phyloP scores from a whole-genome alignment of 1,140 invertebrate species.

The Acromyrmex echinatior region DNA sequence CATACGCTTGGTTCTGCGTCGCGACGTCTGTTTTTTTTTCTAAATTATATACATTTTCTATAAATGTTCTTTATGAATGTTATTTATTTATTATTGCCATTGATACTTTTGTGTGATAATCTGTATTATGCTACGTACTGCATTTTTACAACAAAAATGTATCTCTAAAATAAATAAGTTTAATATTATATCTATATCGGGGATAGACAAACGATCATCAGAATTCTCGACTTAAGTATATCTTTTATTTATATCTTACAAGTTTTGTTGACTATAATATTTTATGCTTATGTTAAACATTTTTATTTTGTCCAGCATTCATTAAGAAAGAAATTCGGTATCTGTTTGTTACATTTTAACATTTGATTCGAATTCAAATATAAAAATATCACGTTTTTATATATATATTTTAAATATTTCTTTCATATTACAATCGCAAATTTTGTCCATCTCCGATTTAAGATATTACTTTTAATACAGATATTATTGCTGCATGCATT shows the following conservation, averaged over 20 bases:
- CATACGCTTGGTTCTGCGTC: not conserved
- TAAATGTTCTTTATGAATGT: not conserved
- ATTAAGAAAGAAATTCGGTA: not conserved
- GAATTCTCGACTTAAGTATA: not conserved
- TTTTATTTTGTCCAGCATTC: not conserved
- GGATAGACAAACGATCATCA: not conserved
- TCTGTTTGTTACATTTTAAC: not conserved
- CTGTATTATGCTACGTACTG: conserved; percentile 12
- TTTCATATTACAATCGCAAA: not conserved
- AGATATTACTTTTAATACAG: conserved; percentile 3
- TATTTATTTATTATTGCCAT: not conserved
- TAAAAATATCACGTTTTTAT: not conserved
- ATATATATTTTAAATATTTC: not conserved
- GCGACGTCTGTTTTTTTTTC: conserved; percentile 1
- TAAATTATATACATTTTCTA: conserved; percentile 36
- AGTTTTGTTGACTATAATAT: not conserved
- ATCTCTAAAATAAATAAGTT: conserved; percentile 18
- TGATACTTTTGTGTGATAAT: conserved; percentile 7
- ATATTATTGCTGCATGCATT: conserved; percentile 42
- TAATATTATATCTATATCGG: not conserved
- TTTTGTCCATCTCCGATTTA: conserved; percentile 28
- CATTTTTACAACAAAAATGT: conserved; percentile 21
- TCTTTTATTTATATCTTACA: conserved; percentile 4
- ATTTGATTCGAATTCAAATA: not conserved
- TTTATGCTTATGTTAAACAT: not conserved